Evolutionary conservation across 2,113 vertebrate genomes (phyloP).

Genomic region (Actenoides hombroni): DNA sequence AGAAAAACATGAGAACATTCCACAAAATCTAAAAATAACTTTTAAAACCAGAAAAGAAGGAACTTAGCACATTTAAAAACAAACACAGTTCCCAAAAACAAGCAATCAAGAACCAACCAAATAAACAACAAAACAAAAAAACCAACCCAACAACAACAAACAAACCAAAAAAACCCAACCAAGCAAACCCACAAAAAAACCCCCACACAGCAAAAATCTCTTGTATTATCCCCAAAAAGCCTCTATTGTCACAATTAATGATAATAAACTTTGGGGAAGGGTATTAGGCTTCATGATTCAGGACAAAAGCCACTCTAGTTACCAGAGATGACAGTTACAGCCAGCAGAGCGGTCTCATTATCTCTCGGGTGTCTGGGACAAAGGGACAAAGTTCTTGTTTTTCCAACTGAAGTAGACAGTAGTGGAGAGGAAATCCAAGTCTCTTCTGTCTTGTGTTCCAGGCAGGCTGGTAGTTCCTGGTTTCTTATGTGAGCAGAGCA

Average conservation of each 20-base stretch:
- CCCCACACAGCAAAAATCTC: not conserved
- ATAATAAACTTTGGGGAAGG: not conserved
- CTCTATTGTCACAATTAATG: not conserved
- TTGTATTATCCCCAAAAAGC: not conserved
- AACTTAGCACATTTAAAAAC: not conserved
- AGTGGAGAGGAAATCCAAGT: not conserved
- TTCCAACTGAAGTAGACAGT: not conserved
- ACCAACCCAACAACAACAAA: too few relatives aligned
- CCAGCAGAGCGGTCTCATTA: accelerated
- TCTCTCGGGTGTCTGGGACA: not conserved
- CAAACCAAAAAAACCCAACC: too few relatives aligned
- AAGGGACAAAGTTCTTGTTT: not conserved
- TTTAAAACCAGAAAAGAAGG: not conserved
- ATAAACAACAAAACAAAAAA: too few relatives aligned
- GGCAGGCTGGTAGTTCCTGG: not conserved
- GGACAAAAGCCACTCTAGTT: not conserved
- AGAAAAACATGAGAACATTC: not conserved
- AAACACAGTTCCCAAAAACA: not conserved
- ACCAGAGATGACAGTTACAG: not conserved
- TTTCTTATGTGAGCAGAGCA: not conserved
- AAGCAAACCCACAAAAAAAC: not conserved
- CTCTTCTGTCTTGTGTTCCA: not conserved
- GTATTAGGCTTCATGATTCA: not conserved
- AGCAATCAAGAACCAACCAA: too few relatives aligned
- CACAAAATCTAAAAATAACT: not conserved